phyloP scores from a whole-genome alignment of 2,888 invertebrate genomes.

The Idaea biselata region DNA sequence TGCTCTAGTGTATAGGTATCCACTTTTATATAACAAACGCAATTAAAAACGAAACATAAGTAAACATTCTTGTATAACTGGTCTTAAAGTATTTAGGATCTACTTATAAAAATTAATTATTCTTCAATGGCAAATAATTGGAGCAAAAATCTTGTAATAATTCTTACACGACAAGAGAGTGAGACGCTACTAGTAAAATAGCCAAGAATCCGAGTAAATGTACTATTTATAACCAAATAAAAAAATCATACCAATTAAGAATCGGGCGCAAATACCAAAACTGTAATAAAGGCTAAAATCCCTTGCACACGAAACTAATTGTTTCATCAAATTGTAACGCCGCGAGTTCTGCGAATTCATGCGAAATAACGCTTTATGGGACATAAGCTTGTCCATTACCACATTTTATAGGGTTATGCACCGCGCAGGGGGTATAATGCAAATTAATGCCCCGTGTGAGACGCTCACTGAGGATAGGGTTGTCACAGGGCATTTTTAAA shows the following conservation, averaged over 20 bases:
- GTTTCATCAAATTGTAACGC: constrained; percentile 56
- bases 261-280: constrained; percentile 1
- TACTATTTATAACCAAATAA: background rate
- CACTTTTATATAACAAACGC: no score
- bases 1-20: no score
- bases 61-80: no score
- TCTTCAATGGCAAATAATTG: no score
- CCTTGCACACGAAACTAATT: constrained; percentile 47
- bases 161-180: no score
- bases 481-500: constrained; percentile 31
- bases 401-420: constrained; percentile 74
- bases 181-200: background rate
- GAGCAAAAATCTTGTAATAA: no score
- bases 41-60: no score
- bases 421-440: constrained; percentile 63
- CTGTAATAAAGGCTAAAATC: constrained; percentile 41
- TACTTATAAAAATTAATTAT: no score
- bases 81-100: no score
- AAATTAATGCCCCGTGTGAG: constrained; percentile 70
- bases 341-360: constrained; percentile 47
- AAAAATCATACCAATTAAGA: background rate
- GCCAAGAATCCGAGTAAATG: background rate
- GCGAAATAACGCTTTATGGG: constrained; percentile 61
- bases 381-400: constrained; percentile 67
- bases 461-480: constrained; percentile 49